phyloP scores from a whole-genome alignment of 2,888 invertebrate species.

The Hirudinaria manillensis region DNA sequence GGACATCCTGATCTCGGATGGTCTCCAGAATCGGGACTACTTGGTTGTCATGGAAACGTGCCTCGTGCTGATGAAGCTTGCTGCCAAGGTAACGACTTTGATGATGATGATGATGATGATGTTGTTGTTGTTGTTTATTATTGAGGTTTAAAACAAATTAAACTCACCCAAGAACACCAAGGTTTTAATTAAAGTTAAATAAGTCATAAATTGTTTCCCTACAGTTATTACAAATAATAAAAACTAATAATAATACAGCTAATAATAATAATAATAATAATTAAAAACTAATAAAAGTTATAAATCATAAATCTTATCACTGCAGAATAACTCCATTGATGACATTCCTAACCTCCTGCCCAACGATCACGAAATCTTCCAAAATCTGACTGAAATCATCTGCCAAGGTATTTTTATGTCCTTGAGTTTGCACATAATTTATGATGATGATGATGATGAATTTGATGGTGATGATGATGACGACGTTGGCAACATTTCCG shows the following conservation, averaged over 20 bases:
- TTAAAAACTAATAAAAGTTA: too few species aligned
- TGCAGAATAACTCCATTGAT: not conserved
- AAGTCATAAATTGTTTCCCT: too few species aligned
- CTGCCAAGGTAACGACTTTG: slow-evolving; percentile 43
- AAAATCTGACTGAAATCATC: slow-evolving; percentile 57
- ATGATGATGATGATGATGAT: not conserved
- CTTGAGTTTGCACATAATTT: not conserved
- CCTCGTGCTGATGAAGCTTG: slow-evolving; percentile 58
- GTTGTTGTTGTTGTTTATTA: not conserved
- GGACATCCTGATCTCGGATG: slow-evolving; percentile 68
- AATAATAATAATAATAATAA: too few species aligned
- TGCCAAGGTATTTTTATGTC: slow-evolving; percentile 48
- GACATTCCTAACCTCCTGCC: slow-evolving; percentile 54
- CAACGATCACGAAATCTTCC: slow-evolving; percentile 60
- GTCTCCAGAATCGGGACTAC: slow-evolving; percentile 60
- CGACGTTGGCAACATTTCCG: not conserved
- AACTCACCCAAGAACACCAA: too few species aligned
- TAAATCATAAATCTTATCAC: too few species aligned
- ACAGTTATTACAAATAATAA: too few species aligned
- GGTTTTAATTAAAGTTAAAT: too few species aligned
- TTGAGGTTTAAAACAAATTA: too few species aligned
- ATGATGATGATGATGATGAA: not conserved
- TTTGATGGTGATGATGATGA: not conserved
- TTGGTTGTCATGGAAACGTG: slow-evolving; percentile 62
- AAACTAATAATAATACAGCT: too few species aligned